Evolutionary conservation across 2,113 vertebrate genomes (phyloP).

Genomic region (Nerophis ophidion): DNA sequence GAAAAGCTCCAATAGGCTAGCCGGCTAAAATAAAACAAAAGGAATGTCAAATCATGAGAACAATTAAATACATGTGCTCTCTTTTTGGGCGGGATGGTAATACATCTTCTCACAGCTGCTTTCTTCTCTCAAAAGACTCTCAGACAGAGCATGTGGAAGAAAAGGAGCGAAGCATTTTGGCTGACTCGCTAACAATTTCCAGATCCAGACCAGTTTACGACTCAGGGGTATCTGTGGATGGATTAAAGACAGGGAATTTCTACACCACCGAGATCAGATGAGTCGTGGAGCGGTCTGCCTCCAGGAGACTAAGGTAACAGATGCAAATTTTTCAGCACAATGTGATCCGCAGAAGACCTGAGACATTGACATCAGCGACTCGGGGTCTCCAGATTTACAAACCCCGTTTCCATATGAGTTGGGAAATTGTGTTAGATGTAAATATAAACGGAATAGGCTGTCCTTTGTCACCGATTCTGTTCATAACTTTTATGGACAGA

Average conservation of each 20-base stretch:
- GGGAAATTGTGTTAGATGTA: too few species aligned
- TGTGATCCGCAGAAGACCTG: conserved; percentile 53
- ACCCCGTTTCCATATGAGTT: too few species aligned
- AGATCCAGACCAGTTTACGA: conserved; percentile 64
- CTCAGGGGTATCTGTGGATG: conserved; percentile 55
- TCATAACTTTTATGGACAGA: too few species aligned
- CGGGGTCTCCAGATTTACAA: too few species aligned
- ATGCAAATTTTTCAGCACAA: conserved; percentile 51
- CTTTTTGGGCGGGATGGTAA: neutral
- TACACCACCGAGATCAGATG: conserved; percentile 61
- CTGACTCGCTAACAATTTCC: conserved; percentile 59
- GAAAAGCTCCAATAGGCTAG: conserved; percentile 8
- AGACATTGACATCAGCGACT: conserved; percentile 32
- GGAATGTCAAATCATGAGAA: conserved; percentile 3
- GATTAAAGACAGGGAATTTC: conserved; percentile 63
- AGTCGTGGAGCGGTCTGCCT: conserved; percentile 69
- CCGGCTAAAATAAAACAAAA: conserved; percentile 7
- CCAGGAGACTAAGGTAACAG: conserved; percentile 37
- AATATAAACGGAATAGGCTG: too few species aligned
- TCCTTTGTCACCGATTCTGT: too few species aligned
- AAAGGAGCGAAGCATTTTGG: conserved; percentile 48
- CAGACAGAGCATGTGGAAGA: conserved; percentile 62
- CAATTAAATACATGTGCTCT: conserved; percentile 13
- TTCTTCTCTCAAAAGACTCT: conserved; percentile 52
- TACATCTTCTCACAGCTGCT: conserved; percentile 14